Evolutionary conservation across 2,113 vertebrate genomes (phyloP).

Genomic region (Cheilinus undulatus): DNA sequence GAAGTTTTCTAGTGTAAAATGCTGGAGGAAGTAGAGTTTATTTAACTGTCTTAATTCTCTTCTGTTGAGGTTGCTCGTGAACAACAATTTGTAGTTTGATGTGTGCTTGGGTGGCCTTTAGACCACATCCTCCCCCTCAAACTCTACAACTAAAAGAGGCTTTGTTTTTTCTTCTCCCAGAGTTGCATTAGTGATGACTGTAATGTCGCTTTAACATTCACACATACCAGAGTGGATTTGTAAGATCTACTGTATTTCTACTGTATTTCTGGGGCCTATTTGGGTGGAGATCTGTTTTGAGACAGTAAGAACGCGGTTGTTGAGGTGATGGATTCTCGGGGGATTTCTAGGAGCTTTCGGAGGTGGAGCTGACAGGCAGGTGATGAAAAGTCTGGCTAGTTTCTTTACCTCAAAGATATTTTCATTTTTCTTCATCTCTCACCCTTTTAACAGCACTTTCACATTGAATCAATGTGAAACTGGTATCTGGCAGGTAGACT

Average conservation of each 20-base stretch:
- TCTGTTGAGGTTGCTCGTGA: conserved; percentile 11
- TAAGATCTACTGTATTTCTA: conserved; percentile 26
- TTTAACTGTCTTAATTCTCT: conserved; percentile 14
- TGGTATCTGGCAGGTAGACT: conserved; percentile 60
- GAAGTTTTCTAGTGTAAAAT: not conserved
- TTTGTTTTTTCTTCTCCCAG: conserved; percentile 16
- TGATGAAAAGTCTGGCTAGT: conserved; percentile 57
- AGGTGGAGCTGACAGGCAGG: conserved; percentile 55
- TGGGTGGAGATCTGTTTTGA: conserved; percentile 45
- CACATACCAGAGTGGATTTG: conserved; percentile 3
- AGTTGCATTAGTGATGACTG: not conserved
- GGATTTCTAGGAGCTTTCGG: conserved; percentile 25
- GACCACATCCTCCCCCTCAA: conserved; percentile 28
- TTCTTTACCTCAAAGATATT: conserved; percentile 54
- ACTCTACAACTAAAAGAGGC: conserved; percentile 30
- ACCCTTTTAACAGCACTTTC: conserved; percentile 16
- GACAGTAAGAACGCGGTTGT: conserved; percentile 25
- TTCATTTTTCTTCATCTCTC: conserved; percentile 59
- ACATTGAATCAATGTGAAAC: conserved; percentile 52
- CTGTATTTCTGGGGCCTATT: conserved; percentile 22
- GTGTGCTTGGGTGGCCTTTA: conserved; percentile 57
- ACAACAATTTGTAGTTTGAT: conserved; percentile 2
- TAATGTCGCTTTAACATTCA: conserved; percentile 21
- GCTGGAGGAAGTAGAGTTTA: not conserved
- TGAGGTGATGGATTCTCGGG: conserved; percentile 53